A percentile compares a stretch with the other conserved stretches of the same genome.
These are phyloP conservation scores for Hydractinia symbiolongicarpus DNA, from an alignment of 30 jellyfish, hydroid and myxozoan species.

Conservation along the genomic window DNA sequence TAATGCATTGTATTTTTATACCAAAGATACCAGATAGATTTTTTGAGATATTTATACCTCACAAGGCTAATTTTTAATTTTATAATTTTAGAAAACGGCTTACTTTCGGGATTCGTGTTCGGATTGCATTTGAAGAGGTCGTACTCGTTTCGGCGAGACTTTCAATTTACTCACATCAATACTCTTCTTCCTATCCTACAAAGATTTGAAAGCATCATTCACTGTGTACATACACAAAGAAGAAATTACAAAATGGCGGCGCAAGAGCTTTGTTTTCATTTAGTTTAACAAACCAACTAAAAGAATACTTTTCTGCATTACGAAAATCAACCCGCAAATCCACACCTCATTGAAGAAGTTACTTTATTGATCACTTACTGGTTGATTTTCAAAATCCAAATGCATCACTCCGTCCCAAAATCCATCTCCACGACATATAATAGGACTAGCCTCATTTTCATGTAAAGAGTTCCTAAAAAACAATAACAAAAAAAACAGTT, in stretches of 20 bases:
- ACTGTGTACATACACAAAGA: no score
- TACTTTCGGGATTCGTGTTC: conserved; percentile 86
- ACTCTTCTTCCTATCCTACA: conserved; percentile 25
- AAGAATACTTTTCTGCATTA: no score
- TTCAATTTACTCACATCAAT: conserved; percentile 39
- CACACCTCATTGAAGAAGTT: no score
- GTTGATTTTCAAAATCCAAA: conserved; percentile 33
- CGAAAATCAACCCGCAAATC: no score
- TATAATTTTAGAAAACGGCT: no score
- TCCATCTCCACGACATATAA: conserved; percentile 81
- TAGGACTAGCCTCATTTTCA: conserved; percentile 27
- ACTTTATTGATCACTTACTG: conserved; percentile 14
- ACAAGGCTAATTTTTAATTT: no score
- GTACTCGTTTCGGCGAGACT: conserved; percentile 55
- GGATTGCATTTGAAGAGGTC: conserved; percentile 63
- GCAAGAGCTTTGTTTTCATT: no score
- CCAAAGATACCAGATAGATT: no score
- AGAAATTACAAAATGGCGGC: no score
- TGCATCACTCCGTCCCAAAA: conserved; percentile 76
- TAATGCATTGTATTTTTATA: no score
- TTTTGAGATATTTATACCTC: no score
- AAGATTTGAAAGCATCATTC: neutral
- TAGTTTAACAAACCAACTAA: no score
- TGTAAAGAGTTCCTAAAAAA: conserved; percentile 35
- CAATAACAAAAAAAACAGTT: neutral